Conservation (phyloP, 2,113 vertebrate genomes). For the Progne subis region DNA sequence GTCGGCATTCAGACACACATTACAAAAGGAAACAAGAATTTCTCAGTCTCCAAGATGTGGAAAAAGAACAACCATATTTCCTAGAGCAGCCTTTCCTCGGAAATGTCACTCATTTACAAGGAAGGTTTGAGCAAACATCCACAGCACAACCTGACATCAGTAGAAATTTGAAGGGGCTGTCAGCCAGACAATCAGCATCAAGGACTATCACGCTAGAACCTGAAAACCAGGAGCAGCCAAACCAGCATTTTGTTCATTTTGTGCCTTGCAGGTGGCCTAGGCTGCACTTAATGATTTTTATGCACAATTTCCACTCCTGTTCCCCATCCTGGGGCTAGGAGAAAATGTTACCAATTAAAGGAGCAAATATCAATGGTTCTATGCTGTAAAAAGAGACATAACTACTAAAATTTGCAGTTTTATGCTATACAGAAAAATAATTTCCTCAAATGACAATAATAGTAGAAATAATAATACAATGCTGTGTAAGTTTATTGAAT, state of each 20-base stretch:
- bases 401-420: background rate
- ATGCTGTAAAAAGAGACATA: background rate
- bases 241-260: background rate
- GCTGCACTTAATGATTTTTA: background rate
- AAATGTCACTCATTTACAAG: background rate
- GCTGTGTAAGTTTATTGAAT: conserved; percentile 41
- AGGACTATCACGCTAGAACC: background rate
- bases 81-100: background rate
- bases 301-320: background rate
- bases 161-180: background rate
- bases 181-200: background rate
- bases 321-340: background rate
- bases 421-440: conserved; percentile 4
- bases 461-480: background rate
- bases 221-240: background rate
- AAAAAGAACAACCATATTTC: background rate
- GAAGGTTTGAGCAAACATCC: background rate
- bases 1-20: background rate
- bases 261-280: background rate
- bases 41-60: background rate
- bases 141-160: background rate
- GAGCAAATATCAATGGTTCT: background rate
- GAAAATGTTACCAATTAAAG: background rate
- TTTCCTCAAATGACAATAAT: conserved; percentile 10
- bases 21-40: background rate